phyloP scores from a whole-genome alignment of 2,797 vertebrate genomes.

The Lates japonicus region DNA sequence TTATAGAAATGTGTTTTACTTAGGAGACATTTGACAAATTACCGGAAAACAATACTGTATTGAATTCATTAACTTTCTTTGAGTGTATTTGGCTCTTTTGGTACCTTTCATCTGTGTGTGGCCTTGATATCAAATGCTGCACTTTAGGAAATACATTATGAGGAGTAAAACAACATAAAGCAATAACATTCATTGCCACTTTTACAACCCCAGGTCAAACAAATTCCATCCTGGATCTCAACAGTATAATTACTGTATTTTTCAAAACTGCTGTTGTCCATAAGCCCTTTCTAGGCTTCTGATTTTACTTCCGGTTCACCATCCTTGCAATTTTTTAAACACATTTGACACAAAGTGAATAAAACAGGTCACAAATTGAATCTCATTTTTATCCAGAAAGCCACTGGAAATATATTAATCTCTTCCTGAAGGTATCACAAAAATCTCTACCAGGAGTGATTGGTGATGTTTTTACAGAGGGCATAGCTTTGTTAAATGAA shows the following conservation, averaged over 20 bases:
- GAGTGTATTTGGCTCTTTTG: not conserved
- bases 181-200: not conserved
- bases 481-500: constrained; percentile 14
- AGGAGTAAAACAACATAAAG: constrained; percentile 16
- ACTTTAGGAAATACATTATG: constrained; percentile 16
- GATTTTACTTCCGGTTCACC: not conserved
- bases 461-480: constrained; percentile 2
- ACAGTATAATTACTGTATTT: not conserved
- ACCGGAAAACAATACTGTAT: not conserved
- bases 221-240: not conserved
- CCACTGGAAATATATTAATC: not conserved
- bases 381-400: not conserved
- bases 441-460: not conserved
- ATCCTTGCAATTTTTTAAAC: not conserved
- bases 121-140: constrained; percentile 20
- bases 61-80: not conserved
- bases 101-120: not conserved
- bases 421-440: not conserved
- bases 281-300: not conserved
- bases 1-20: constrained; percentile 20
- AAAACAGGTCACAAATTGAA: not conserved
- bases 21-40: not conserved
- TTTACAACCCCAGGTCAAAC: not conserved
- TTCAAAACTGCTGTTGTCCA: too few relatives aligned
- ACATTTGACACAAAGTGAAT: not conserved